These are phyloP conservation scores for Lutjanus argentimaculatus DNA, from an alignment of 2,797 vertebrate species.

Conservation along the genomic window DNA sequence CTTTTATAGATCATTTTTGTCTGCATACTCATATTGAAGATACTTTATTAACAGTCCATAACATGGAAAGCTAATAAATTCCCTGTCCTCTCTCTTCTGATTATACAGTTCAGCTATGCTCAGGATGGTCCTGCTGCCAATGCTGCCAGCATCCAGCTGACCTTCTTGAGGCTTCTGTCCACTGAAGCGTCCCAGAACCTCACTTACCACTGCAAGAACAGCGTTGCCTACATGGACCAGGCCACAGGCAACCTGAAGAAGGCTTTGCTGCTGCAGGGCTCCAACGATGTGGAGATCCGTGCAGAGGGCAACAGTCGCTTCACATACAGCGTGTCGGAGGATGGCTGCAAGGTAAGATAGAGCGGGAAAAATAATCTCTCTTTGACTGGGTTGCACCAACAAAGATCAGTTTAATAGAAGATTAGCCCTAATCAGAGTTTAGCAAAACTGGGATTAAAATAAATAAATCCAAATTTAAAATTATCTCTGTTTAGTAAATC, in stretches of 20 bases:
- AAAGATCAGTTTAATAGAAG: too few species aligned
- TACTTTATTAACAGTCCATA: neutral
- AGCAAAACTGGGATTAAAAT: too few species aligned
- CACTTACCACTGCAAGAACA: constrained; percentile 99
- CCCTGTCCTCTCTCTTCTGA: neutral
- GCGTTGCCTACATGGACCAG: constrained; percentile 96
- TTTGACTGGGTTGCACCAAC: too few species aligned
- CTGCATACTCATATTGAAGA: neutral
- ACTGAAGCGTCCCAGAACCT: constrained; percentile 95
- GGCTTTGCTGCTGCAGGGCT: constrained; percentile 94
- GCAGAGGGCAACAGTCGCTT: constrained; percentile 98
- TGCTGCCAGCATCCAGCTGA: constrained; percentile 93
- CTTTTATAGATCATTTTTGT: neutral
- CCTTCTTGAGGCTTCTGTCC: constrained; percentile 96
- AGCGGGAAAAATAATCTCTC: neutral
- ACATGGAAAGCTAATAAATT: neutral
- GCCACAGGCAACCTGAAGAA: constrained; percentile 95
- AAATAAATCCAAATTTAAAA: too few species aligned
- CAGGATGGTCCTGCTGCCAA: constrained; percentile 89
- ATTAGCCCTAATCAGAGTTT: too few species aligned
- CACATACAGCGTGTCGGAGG: constrained; percentile 94
- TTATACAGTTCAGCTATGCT: constrained; percentile 93
- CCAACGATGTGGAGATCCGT: constrained; percentile 97
- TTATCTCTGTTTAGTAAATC: too few species aligned
- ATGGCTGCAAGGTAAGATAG: constrained; percentile 94